Percentiles rank a stretch among this genome's conserved stretches.
Evolutionary conservation across 2,797 vertebrate species (phyloP).

Genomic region (Enteromius afrohamiltoni): DNA sequence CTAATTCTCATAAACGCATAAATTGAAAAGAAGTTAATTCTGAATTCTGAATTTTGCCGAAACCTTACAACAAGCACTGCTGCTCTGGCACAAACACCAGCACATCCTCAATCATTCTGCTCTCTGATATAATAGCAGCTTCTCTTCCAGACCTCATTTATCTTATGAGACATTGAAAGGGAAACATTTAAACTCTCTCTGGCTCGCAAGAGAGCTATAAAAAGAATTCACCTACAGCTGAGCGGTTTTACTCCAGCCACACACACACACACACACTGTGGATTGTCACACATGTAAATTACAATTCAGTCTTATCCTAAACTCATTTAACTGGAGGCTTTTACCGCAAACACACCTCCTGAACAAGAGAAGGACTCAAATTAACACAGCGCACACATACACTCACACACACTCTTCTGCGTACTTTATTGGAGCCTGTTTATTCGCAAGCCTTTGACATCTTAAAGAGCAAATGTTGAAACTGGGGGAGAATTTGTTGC

Average conservation of each 20-base stretch:
- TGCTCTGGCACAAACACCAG: conserved; percentile 37
- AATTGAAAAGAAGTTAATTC: not conserved
- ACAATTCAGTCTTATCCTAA: conserved; percentile 12
- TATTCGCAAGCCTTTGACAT: not conserved
- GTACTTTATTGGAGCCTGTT: conserved; percentile 16
- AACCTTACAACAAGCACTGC: not conserved
- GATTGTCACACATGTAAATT: conserved; percentile 10
- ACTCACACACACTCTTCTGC: not conserved
- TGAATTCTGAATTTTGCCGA: not conserved
- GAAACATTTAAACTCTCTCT: conserved; percentile 58
- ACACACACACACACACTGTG: not conserved
- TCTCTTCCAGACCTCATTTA: conserved; percentile 54
- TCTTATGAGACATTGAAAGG: conserved; percentile 57
- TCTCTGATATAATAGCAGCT: conserved; percentile 45
- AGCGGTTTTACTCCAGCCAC: conserved; percentile 42
- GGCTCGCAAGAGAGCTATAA: conserved; percentile 57
- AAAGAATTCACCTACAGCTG: conserved; percentile 58
- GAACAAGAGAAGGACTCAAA: not conserved
- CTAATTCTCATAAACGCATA: not conserved
- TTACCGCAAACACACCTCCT: not conserved
- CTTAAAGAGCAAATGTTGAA: conserved; percentile 17
- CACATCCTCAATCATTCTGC: conserved; percentile 40
- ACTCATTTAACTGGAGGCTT: not conserved
- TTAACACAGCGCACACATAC: not conserved
- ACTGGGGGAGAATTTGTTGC: conserved; percentile 17